Percentiles rank a stretch among this genome's conserved stretches.
These are phyloP conservation scores for Mamestra brassicae DNA, from an alignment of 2,888 invertebrate genomes.

Conservation along the genomic window DNA sequence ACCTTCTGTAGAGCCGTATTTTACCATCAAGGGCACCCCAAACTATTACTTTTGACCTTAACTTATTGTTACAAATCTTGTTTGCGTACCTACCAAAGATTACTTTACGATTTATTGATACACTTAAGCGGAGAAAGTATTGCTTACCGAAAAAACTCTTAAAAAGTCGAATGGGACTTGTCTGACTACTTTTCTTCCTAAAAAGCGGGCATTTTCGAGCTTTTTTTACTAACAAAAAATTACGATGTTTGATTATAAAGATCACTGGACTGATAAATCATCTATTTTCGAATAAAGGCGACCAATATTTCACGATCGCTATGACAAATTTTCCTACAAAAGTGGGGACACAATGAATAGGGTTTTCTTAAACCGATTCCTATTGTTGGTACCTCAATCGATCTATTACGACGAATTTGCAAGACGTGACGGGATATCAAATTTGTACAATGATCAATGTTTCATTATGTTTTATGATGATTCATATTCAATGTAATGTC, in stretches of 20 bases:
- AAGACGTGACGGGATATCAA: conserved; percentile 54
- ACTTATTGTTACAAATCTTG: conserved; percentile 49
- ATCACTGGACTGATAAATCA: conserved; percentile 54
- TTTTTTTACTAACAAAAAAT: conserved; percentile 34
- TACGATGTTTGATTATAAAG: conserved; percentile 44
- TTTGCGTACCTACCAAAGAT: conserved; percentile 34
- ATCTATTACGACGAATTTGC: conserved; percentile 46
- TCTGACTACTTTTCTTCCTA: background rate
- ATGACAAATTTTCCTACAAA: conserved; percentile 59
- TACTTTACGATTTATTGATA: conserved; percentile 37
- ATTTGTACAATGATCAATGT: conserved; percentile 50
- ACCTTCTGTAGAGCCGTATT: conserved; percentile 53
- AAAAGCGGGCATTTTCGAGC: background rate
- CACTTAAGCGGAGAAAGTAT: conserved; percentile 29
- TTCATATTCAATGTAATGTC: conserved; percentile 5
- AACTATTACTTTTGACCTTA: conserved; percentile 52
- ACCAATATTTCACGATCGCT: conserved; percentile 48
- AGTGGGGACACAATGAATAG: conserved; percentile 43
- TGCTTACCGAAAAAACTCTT: conserved; percentile 14
- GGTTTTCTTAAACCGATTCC: conserved; percentile 46
- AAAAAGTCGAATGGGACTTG: background rate
- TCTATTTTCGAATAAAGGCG: conserved; percentile 50
- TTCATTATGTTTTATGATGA: conserved; percentile 32
- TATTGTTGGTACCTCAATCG: conserved; percentile 53
- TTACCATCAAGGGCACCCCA: conserved; percentile 54